A percentile compares a stretch with the other conserved stretches of the same genome.
These are phyloP conservation scores for Holcopasites calliopsidis DNA, from an alignment of 1,140 invertebrate species.

Conservation along the genomic window DNA sequence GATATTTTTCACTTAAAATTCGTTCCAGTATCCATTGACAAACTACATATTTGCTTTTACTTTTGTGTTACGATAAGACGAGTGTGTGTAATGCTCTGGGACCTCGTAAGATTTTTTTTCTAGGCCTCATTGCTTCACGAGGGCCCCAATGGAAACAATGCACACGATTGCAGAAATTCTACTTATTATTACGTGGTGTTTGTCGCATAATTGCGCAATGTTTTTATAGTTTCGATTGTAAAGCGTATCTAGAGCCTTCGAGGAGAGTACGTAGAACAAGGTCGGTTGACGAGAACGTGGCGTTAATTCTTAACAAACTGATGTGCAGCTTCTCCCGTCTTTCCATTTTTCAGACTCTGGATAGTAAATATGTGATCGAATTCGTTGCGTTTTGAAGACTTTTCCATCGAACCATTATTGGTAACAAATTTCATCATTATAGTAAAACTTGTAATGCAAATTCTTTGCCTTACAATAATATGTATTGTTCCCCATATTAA, in stretches of 20 bases:
- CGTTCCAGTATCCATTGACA: not conserved
- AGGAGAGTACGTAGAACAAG: conserved; percentile 23
- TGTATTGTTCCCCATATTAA: too few species aligned
- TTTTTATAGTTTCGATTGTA: conserved; percentile 42
- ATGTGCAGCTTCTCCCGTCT: not conserved
- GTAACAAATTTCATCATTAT: too few species aligned
- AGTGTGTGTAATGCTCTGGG: not conserved
- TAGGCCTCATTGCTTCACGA: not conserved
- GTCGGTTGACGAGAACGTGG: not conserved
- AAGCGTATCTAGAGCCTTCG: conserved; percentile 24
- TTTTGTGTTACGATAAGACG: not conserved
- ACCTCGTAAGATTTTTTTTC: not conserved
- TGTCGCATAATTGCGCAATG: conserved; percentile 34
- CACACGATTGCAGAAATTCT: too few species aligned
- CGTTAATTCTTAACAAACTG: conserved; percentile 19
- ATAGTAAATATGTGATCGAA: too few species aligned
- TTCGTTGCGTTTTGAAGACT: too few species aligned
- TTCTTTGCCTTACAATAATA: too few species aligned
- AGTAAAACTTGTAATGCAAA: too few species aligned
- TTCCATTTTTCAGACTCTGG: not conserved
- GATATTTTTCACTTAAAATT: conserved; percentile 7
- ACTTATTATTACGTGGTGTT: conserved; percentile 27
- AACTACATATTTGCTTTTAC: not conserved
- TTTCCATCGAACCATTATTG: too few species aligned
- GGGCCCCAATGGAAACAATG: too few species aligned